Percentiles rank a stretch among this genome's conserved stretches.
phyloP scores from a whole-genome alignment of 2,113 vertebrate species.

The Guaruba guarouba region DNA sequence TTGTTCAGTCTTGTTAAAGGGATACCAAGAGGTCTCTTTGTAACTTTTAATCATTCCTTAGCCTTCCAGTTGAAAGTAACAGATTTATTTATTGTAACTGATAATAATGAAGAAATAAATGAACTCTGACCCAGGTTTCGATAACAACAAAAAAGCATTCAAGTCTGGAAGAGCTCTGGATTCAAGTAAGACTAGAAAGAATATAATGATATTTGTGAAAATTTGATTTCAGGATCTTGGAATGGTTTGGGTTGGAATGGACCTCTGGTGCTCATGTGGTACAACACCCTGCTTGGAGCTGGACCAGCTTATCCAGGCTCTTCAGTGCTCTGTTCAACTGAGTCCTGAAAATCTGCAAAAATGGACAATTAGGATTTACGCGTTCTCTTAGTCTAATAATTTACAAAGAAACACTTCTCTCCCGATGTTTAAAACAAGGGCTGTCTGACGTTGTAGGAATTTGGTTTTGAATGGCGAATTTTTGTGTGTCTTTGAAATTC shows the following conservation, averaged over 20 bases:
- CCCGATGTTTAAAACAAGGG: constrained; percentile 49
- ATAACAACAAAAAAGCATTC: background rate
- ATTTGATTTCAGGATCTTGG: background rate
- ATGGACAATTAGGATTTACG: background rate
- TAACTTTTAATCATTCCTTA: background rate
- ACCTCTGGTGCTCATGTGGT: background rate
- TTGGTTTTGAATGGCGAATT: constrained; percentile 49
- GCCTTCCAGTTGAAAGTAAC: background rate
- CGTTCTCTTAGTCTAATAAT: constrained; percentile 27
- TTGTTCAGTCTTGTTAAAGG: constrained; percentile 31
- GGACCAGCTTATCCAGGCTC: background rate
- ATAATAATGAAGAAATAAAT: background rate
- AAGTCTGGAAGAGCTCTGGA: constrained; percentile 15
- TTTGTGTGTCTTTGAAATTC: constrained; percentile 57
- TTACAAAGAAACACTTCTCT: constrained; percentile 61
- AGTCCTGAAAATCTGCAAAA: background rate
- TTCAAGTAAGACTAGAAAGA: background rate
- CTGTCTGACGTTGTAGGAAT: constrained; percentile 39
- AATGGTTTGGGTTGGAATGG: background rate
- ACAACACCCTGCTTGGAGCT: fast-evolving
- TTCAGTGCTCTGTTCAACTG: background rate
- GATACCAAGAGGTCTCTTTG: background rate
- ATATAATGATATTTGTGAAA: background rate
- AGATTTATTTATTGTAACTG: background rate
- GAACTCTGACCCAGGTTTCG: background rate